Percentiles rank a stretch among this genome's conserved stretches.
Conservation (phyloP, 2,888 invertebrate genomes). For the Eupeodes luniger region DNA sequence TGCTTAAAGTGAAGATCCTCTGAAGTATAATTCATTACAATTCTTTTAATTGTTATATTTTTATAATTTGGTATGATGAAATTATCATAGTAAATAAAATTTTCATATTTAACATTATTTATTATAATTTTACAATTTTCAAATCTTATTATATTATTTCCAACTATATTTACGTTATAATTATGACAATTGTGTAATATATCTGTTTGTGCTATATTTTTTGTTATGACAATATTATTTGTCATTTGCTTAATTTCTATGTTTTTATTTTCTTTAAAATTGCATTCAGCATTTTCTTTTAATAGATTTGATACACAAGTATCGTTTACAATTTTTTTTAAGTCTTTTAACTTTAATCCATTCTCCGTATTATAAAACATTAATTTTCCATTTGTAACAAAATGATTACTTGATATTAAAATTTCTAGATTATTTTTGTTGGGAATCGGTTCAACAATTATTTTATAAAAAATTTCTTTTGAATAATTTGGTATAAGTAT, state of each 20-base stretch:
- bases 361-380: slow-evolving; percentile 19
- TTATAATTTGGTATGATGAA: slow-evolving; percentile 22
- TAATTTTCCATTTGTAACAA: slow-evolving; percentile 30
- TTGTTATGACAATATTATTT: slow-evolving; percentile 39
- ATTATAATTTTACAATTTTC: slow-evolving; percentile 49
- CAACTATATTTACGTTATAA: slow-evolving; percentile 23
- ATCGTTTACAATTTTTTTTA: slow-evolving; percentile 36
- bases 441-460: no score
- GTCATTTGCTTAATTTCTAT: slow-evolving; percentile 37
- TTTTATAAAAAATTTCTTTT: slow-evolving; percentile 27
- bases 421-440: no score
- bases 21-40: slow-evolving; percentile 21
- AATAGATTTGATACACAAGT: slow-evolving; percentile 39
- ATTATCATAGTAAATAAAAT: slow-evolving; percentile 37
- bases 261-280: slow-evolving; percentile 21
- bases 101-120: slow-evolving; percentile 46
- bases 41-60: slow-evolving; percentile 27
- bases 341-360: slow-evolving; percentile 25
- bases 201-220: slow-evolving; percentile 30
- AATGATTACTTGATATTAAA: slow-evolving; percentile 28
- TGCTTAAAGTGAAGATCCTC: slow-evolving; percentile 9
- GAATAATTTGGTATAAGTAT: slow-evolving; percentile 55
- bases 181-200: slow-evolving; percentile 45
- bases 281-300: slow-evolving; percentile 35
- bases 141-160: slow-evolving; percentile 36